Percentiles rank a stretch among this genome's conserved stretches.
Evolutionary conservation across 2,888 invertebrate genomes (phyloP).

Genomic region (Disparrhopalites patrizii): DNA sequence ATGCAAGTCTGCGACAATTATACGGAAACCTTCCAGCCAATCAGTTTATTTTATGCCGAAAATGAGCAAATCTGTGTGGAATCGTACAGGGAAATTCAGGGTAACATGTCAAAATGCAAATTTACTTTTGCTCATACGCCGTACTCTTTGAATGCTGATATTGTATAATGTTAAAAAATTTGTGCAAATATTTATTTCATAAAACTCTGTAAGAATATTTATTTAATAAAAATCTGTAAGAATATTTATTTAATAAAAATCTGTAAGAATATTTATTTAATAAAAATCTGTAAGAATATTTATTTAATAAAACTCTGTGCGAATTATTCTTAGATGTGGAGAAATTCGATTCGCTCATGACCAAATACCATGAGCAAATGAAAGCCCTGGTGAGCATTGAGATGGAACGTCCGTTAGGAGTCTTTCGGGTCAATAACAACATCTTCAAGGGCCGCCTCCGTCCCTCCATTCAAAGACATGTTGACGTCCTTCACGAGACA

Average conservation of each 20-base stretch:
- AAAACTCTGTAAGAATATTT: no score
- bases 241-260: no score
- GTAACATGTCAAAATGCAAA: slow-evolving; percentile 48
- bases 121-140: no score
- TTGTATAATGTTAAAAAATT: no score
- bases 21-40: slow-evolving; percentile 61
- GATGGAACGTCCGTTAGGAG: slow-evolving; percentile 66
- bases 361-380: slow-evolving; percentile 66
- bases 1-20: slow-evolving; percentile 64
- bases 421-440: slow-evolving; percentile 65
- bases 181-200: no score
- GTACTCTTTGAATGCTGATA: no score
- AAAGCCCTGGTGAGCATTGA: slow-evolving; percentile 64
- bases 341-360: slow-evolving; percentile 64
- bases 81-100: slow-evolving; percentile 61
- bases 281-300: no score
- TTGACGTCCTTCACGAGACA: slow-evolving; percentile 61
- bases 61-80: slow-evolving; percentile 64
- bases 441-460: slow-evolving; percentile 68
- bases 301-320: no score
- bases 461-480: slow-evolving; percentile 67
- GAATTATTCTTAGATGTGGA: slow-evolving; percentile 62
- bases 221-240: no score
- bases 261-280: no score
- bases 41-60: slow-evolving; percentile 66